These are phyloP conservation scores for Pseudopodoces humilis DNA, from an alignment of 2,113 vertebrate species.

Conservation along the genomic window DNA sequence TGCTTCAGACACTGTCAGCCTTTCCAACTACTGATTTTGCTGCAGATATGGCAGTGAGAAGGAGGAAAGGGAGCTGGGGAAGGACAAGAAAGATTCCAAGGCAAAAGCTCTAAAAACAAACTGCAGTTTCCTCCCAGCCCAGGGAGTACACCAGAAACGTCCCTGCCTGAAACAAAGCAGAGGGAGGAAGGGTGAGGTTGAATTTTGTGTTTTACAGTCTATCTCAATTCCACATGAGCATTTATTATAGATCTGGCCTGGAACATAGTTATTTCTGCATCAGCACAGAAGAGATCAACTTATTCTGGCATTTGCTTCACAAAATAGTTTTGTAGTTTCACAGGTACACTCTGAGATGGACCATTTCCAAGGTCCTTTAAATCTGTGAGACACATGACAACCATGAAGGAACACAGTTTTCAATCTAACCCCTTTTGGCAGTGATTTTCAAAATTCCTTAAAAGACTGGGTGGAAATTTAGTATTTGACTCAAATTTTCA, in stretches of 20 bases:
- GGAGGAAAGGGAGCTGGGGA: background rate
- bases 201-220: background rate
- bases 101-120: constrained; percentile 19
- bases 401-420: background rate
- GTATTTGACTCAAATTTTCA: background rate
- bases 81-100: constrained; percentile 18
- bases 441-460: background rate
- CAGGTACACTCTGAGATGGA: background rate
- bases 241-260: background rate
- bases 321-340: background rate
- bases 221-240: background rate
- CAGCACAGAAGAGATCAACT: background rate
- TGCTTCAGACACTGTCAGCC: background rate
- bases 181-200: constrained; percentile 37
- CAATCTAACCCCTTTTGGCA: background rate
- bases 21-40: background rate
- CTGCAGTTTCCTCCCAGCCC: background rate
- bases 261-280: background rate
- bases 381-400: background rate
- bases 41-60: background rate
- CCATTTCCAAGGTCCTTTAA: background rate
- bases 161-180: background rate
- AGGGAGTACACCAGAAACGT: background rate
- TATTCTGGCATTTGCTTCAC: background rate
- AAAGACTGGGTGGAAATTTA: background rate